Base-by-base conservation (phyloP, 2,888 invertebrate genomes). In the Epistrophe eligans region DNA sequence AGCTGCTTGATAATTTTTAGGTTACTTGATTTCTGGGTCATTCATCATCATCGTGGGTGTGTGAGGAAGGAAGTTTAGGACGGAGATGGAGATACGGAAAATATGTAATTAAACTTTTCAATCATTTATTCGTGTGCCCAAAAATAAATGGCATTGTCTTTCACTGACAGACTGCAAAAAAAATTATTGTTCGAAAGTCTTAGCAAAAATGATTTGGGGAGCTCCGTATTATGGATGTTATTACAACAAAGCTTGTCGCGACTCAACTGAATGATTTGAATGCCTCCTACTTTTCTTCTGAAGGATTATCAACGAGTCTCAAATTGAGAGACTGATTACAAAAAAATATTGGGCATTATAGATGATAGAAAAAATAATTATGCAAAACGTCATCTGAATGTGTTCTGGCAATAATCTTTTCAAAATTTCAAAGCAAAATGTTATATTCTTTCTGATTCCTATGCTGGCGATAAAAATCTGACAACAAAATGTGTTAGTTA, bases 11-110 rank as follows among this genome's bases (percentile, higher is more conserved):
- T 87, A 87, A 87, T 83, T 76, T 87, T 82, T 87, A 76, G 87
- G 87, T 87, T 87, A 87, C 87, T 83, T 82, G 87, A 87, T 87
- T 87, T 87, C 79, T 87, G 82, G 87, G 87, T 87, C 87, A 87
- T 87, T 87, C 87, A 87, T 87, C 87, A 87, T 82, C 77, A 64
- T 58, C 58, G 72, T 70, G 71, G 83, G 72, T 5, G 32, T 24
- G 32, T 2, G 24, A 24, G 24, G 24, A 24, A 79, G 81, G 77
- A 77, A 70, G 62, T 73, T 62, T 40, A 71, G 52, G 48, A 48
- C 28, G 48, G 19, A 76, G 67, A 79, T 79, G 48, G 19, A 76
- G 67, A 79, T 79, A 79, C 38, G 45, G 35, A 79, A 79, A 55
- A 83, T 79, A 79, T 83, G 74, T 79, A 82, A 87, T 87, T 82